Evolutionary conservation across 2,113 vertebrate genomes (phyloP).

Genomic region (Phalacrocorax brasilianus): DNA sequence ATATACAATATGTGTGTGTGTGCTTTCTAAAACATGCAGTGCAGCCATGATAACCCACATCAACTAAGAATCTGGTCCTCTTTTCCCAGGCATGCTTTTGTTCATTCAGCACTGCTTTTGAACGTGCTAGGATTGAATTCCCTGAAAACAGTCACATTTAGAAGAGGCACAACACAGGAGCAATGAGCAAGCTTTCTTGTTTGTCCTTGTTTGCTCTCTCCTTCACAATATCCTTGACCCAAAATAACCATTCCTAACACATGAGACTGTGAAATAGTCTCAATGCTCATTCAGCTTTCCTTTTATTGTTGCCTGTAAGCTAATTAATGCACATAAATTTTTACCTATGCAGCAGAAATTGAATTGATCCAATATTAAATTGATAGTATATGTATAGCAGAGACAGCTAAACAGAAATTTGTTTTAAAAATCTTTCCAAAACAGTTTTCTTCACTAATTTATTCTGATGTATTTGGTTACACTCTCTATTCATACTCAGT

Average conservation of each 20-base stretch:
- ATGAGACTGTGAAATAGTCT: not conserved
- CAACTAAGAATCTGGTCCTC: not conserved
- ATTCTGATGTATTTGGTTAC: not conserved
- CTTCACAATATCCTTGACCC: conserved; percentile 53
- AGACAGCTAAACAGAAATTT: not conserved
- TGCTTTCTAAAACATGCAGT: not conserved
- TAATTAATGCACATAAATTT: not conserved
- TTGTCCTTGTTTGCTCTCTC: conserved; percentile 46
- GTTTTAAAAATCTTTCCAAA: not conserved
- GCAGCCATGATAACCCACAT: not conserved
- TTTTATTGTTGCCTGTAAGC: not conserved
- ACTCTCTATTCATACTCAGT: not conserved
- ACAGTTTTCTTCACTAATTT: conserved; percentile 10
- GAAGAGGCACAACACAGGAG: not conserved
- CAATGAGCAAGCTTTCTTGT: conserved; percentile 33
- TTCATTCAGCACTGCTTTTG: conserved; percentile 22
- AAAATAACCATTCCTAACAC: conserved; percentile 10
- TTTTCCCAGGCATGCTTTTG: not conserved
- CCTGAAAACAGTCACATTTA: conserved; percentile 34
- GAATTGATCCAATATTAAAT: not conserved
- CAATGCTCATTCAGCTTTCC: conserved; percentile 21
- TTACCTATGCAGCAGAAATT: conserved; percentile 6
- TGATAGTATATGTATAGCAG: not conserved
- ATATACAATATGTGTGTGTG: not conserved
- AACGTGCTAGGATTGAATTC: conserved; percentile 2